Conservation (phyloP, 2,888 invertebrate species). For the Caenorhabditis sp. region DNA sequence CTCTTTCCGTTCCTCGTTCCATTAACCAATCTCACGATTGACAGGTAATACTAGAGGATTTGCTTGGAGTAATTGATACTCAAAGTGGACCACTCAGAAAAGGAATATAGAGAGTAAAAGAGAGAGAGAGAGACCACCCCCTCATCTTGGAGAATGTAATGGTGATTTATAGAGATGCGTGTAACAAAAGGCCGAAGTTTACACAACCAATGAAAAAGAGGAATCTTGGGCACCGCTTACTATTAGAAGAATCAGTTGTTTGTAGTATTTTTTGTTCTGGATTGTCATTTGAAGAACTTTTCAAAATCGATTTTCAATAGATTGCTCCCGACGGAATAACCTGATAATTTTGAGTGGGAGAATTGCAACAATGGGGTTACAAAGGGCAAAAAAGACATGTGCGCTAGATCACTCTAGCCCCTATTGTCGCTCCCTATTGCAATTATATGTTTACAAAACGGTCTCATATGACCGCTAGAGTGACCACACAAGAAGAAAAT, state of each 20-base stretch:
- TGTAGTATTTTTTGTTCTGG: too few relatives aligned
- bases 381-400: constrained; percentile 9
- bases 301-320: too few relatives aligned
- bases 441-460: constrained; percentile 36
- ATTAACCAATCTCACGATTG: too few relatives aligned
- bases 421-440: constrained; percentile 32
- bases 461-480: constrained; percentile 34
- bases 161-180: constrained; percentile 44
- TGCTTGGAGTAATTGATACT: constrained; percentile 52
- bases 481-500: constrained; percentile 49
- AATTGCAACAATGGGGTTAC: background rate
- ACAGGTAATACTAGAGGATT: constrained; percentile 55
- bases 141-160: constrained; percentile 31
- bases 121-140: constrained; percentile 21
- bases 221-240: too few relatives aligned
- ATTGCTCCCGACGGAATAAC: too few relatives aligned
- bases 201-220: background rate
- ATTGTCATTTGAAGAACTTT: too few relatives aligned
- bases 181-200: constrained; percentile 32
- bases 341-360: too few relatives aligned
- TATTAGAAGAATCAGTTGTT: too few relatives aligned
- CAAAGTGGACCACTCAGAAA: constrained; percentile 17
- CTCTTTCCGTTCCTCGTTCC: too few relatives aligned
- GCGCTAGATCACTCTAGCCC: too few relatives aligned
- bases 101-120: constrained; percentile 11